These are phyloP conservation scores for Pectinophora gossypiella DNA, from an alignment of 1,140 invertebrate genomes.

Conservation along the genomic window DNA sequence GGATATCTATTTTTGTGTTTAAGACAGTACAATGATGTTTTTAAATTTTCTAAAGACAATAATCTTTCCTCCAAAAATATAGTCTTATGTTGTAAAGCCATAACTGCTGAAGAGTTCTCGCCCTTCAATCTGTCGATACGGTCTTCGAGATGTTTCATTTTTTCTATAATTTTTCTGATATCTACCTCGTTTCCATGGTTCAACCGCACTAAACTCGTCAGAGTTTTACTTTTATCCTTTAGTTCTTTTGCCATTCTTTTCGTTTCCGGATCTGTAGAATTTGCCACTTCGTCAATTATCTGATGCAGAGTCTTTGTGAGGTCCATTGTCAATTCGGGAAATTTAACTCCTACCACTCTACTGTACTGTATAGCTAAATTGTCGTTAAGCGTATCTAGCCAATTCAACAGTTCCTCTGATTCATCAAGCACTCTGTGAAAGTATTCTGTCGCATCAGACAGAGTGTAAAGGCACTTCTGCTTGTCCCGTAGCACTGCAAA, in stretches of 20 bases:
- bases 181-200: constrained; percentile 7
- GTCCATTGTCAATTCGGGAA: background rate
- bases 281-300: constrained; percentile 11
- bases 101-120: constrained; percentile 11
- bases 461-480: background rate
- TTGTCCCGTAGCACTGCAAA: constrained; percentile 7
- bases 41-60: constrained; percentile 12
- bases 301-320: constrained; percentile 11
- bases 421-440: constrained; percentile 11
- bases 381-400: constrained; percentile 16
- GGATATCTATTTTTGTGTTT: background rate
- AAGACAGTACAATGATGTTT: background rate
- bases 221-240: background rate
- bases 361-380: constrained; percentile 10
- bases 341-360: constrained; percentile 7
- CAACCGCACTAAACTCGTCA: background rate
- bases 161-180: constrained; percentile 12
- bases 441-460: constrained; percentile 14
- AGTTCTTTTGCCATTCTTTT: constrained; percentile 5
- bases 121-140: constrained; percentile 7
- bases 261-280: background rate
- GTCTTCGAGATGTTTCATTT: constrained; percentile 16
- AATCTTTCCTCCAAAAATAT: constrained; percentile 14
- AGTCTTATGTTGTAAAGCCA: constrained; percentile 16
- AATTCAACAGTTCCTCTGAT: constrained; percentile 19